A percentile compares a stretch with the other conserved stretches of the same genome.
These are phyloP conservation scores for Morinoia aosen DNA, from an alignment of 2,888 invertebrate species.

Conservation along the genomic window DNA sequence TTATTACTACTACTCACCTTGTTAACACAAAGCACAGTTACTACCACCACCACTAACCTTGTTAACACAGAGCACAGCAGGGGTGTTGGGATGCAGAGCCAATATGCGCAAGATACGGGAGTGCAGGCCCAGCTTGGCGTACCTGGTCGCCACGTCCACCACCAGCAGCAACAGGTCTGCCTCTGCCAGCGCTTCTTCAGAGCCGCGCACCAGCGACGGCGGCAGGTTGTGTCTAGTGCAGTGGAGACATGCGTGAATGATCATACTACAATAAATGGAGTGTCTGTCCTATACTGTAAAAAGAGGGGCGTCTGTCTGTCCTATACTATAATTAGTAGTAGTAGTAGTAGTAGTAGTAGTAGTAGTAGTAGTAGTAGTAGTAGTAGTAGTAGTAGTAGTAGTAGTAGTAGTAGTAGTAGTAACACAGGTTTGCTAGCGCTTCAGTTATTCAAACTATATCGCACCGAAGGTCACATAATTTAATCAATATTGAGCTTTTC, in stretches of 20 bases:
- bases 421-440: too few relatives aligned
- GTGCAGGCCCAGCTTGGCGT: conserved; percentile 80
- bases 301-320: too few relatives aligned
- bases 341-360: too few relatives aligned
- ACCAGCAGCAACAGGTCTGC: conserved; percentile 88
- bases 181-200: conserved; percentile 77
- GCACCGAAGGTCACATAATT: too few relatives aligned
- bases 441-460: too few relatives aligned
- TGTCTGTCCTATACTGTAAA: too few relatives aligned
- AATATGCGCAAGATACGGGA: conserved; percentile 80
- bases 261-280: conserved; percentile 60
- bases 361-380: too few relatives aligned
- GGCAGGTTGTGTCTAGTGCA: conserved; percentile 75
- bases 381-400: too few relatives aligned
- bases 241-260: conserved; percentile 70
- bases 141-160: conserved; percentile 84
- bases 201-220: conserved; percentile 77
- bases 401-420: too few relatives aligned
- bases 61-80: conserved; percentile 86
- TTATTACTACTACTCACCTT: conserved; percentile 77
- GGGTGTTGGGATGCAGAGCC: conserved; percentile 75
- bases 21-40: conserved; percentile 85
- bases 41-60: conserved; percentile 78
- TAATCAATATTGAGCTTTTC: too few relatives aligned
- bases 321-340: too few relatives aligned